Percentiles rank a stretch among this genome's conserved stretches.
Conservation (phyloP, 2,113 vertebrate species). For the Elephas maximus region DNA sequence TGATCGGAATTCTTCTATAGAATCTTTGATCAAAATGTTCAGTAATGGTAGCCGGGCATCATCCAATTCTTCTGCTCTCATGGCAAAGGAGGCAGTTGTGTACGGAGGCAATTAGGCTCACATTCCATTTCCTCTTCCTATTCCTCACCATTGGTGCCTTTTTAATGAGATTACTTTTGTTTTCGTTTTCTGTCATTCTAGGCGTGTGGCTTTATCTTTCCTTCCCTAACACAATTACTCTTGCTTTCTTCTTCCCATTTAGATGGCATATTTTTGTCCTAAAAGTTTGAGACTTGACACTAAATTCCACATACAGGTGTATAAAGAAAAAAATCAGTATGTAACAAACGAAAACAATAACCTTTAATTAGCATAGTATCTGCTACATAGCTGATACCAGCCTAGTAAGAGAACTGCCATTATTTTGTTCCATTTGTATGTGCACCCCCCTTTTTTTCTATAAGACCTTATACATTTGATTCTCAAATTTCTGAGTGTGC, state of each 20-base stretch:
- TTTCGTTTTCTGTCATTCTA: background rate
- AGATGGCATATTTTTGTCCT: background rate
- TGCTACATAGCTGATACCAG: background rate
- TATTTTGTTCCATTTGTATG: background rate
- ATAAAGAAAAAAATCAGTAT: constrained; percentile 6
- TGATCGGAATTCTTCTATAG: background rate
- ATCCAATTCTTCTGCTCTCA: background rate
- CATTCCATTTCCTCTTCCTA: background rate
- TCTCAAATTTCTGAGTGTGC: constrained; percentile 11
- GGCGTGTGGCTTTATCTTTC: background rate
- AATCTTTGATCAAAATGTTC: background rate
- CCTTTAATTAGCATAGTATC: background rate
- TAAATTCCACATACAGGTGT: background rate
- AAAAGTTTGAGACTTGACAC: background rate
- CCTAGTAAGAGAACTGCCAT: background rate
- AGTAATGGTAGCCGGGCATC: background rate
- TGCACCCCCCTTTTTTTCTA: background rate
- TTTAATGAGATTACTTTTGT: background rate
- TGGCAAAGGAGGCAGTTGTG: background rate
- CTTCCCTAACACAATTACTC: background rate
- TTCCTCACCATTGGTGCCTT: background rate
- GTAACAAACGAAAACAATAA: background rate
- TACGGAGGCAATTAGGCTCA: background rate
- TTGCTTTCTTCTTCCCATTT: background rate
- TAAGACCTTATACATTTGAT: background rate